Evolutionary conservation across 2,113 vertebrate species (phyloP).

Genomic region (Pyxicephalus adspersus): DNA sequence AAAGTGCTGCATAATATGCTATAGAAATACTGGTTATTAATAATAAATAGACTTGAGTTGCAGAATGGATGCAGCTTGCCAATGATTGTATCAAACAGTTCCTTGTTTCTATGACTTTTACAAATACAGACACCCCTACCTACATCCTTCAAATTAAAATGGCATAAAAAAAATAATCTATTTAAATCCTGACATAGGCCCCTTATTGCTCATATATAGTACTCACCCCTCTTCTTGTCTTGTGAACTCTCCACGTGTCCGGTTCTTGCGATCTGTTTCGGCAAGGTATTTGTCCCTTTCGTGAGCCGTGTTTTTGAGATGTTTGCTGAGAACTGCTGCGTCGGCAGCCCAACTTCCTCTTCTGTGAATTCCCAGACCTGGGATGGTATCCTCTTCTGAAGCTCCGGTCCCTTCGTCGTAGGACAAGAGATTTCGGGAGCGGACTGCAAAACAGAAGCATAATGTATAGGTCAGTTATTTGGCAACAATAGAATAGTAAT

Average conservation of each 20-base stretch:
- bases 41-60: no score
- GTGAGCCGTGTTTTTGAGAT: slow-evolving; percentile 64
- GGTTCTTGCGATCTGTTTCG: slow-evolving; percentile 73
- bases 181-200: no score
- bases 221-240: slow-evolving; percentile 76
- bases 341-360: slow-evolving; percentile 78
- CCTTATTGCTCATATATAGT: background rate
- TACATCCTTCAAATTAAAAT: no score
- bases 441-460: slow-evolving; percentile 76
- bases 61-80: no score
- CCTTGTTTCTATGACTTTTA: no score
- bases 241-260: slow-evolving; percentile 68
- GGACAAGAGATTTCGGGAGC: slow-evolving; percentile 94
- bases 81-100: no score
- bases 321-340: slow-evolving; percentile 53
- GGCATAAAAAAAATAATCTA: no score
- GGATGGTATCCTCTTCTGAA: slow-evolving; percentile 79
- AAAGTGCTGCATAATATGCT: no score
- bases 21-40: no score
- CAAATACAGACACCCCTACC: no score
- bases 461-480: background rate
- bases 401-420: slow-evolving; percentile 85
- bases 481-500: no score
- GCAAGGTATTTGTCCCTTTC: slow-evolving; percentile 81
- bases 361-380: slow-evolving; percentile 78